phyloP scores from a whole-genome alignment of 2,797 vertebrate species.

The Cynopterus sphinx region DNA sequence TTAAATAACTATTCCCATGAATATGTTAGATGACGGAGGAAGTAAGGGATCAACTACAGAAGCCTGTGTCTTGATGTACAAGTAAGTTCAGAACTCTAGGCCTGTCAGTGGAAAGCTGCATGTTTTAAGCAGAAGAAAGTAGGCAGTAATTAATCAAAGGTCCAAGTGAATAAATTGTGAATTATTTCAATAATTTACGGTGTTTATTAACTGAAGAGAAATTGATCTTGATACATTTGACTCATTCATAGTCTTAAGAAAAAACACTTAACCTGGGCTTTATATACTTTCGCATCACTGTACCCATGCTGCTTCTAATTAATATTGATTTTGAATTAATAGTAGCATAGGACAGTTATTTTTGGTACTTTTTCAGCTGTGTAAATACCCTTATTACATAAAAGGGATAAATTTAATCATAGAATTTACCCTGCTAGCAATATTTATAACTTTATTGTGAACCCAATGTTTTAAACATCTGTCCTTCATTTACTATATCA shows the following conservation, averaged over 20 bases:
- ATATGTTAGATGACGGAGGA: not conserved
- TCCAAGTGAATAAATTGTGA: constrained; percentile 6
- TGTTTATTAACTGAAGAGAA: constrained; percentile 42
- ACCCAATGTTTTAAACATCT: constrained; percentile 83
- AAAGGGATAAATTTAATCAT: constrained; percentile 85
- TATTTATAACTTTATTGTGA: constrained; percentile 87
- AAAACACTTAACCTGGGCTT: constrained; percentile 19
- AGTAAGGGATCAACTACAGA: not conserved
- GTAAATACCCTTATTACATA: constrained; percentile 83
- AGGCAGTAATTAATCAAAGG: not conserved
- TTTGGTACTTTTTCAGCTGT: constrained; percentile 85
- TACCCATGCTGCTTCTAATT: constrained; percentile 70
- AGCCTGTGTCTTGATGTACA: not conserved
- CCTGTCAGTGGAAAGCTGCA: not conserved
- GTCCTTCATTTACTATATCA: constrained; percentile 84
- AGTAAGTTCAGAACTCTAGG: not conserved
- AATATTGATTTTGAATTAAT: constrained; percentile 85
- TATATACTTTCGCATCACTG: constrained; percentile 16
- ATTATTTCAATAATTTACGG: constrained; percentile 48
- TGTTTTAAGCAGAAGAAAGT: not conserved
- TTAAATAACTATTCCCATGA: not conserved
- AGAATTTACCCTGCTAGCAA: constrained; percentile 80
- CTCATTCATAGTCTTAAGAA: constrained; percentile 9
- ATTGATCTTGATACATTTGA: constrained; percentile 22
- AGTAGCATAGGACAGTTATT: constrained; percentile 82